A percentile compares a stretch with the other conserved stretches of the same genome.
Evolutionary conservation across 2,113 vertebrate genomes (phyloP).

Genomic region (Macroglossus sobrinus): DNA sequence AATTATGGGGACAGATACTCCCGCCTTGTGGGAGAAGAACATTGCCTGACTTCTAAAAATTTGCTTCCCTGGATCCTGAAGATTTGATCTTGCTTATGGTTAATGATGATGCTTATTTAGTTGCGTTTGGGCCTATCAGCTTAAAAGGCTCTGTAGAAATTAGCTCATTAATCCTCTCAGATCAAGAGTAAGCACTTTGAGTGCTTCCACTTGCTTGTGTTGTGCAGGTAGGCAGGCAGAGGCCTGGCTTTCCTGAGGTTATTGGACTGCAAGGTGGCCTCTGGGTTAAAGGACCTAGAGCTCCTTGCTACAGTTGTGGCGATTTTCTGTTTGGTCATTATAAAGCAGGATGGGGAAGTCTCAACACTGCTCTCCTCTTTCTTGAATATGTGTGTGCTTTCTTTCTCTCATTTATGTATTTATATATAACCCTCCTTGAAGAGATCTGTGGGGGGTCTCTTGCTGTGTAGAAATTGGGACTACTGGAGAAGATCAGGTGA

Average conservation of each 20-base stretch:
- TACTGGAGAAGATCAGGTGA: neutral
- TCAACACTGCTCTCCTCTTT: neutral
- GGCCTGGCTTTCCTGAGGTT: neutral
- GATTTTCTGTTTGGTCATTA: neutral
- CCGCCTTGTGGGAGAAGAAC: neutral
- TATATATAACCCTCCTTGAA: neutral
- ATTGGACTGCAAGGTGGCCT: neutral
- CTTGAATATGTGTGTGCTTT: neutral
- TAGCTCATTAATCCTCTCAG: constrained; percentile 54
- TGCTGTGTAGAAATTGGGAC: neutral
- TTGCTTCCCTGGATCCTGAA: neutral
- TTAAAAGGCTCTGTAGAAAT: constrained; percentile 59
- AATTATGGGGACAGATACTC: neutral
- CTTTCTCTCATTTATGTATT: neutral
- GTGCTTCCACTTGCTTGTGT: neutral
- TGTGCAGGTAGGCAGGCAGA: neutral
- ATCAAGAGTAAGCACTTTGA: constrained; percentile 41
- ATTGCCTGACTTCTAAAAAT: neutral
- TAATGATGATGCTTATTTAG: constrained; percentile 30
- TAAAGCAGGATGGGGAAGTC: neutral
- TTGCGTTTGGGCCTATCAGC: constrained; percentile 49
- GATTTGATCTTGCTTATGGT: constrained; percentile 11
- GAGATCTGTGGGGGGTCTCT: neutral
- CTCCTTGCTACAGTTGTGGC: neutral
- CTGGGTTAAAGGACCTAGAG: neutral